Evolutionary conservation across 1,140 invertebrate genomes (phyloP), one percentile per base, ranked within the genome.

Genomic region (Tetragonula clypearis): DNA sequence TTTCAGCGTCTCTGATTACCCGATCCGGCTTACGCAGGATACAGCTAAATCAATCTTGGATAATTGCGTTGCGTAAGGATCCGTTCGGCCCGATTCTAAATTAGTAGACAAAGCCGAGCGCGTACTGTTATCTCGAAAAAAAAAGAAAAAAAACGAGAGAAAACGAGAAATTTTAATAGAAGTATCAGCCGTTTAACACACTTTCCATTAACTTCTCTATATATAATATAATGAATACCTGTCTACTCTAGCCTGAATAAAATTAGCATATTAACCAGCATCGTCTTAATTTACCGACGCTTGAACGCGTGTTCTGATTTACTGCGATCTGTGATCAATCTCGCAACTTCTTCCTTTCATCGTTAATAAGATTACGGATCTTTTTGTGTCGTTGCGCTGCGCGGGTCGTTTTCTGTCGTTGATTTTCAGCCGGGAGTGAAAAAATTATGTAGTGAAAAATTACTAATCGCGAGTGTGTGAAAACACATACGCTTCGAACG

Each of bases 1-100:
- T 26, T n/a, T 73, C 23, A 81, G 60, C 56, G 55, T 58, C 79
- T 81, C 68, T 71, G 69, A 81, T 81, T 62, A 73, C 78, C 53
- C 19, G 78, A 69, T 79, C 21, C 23, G 56, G 41, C 30, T 19
- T 53, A 55, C n/a, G 53, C 21, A 69, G 53, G 21, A 49, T 78
- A 78, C 26, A 65, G 26, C 21, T 77, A 77, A 77, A 77, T 77
- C 53, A 79, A 79, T 79, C 65, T 56, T 21, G n/a, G 49, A 26
- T 79, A 79, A 79, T 69, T 79, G 30, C 78, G 19, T 23, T 17
- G 53, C 78, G 30, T 56, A 69, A 79, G 60, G 4, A 66, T n/a
- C 41, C 35, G 53, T 69, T 21, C 15, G 9, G n/a, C 23, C 2
- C 4, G 41, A 49, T 30, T 56, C 69, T 41, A 69, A 55, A 14